phyloP scores from a whole-genome alignment of 2,113 vertebrate genomes.

The Sturnus vulgaris region DNA sequence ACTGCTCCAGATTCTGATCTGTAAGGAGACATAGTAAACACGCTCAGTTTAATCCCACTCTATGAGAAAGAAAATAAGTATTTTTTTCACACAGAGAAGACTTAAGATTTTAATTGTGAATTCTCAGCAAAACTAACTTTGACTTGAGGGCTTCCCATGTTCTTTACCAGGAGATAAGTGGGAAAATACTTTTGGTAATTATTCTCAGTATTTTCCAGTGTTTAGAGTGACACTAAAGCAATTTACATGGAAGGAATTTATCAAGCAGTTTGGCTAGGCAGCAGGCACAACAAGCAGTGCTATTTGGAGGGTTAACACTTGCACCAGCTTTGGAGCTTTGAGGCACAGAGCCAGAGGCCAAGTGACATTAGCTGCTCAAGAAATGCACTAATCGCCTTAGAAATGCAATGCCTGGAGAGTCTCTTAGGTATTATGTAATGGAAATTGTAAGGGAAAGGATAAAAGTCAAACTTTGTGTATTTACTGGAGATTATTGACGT shows the following conservation, averaged over 20 bases:
- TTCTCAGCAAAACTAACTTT: slow-evolving; percentile 10
- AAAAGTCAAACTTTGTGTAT: slow-evolving; percentile 18
- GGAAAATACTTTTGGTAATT: background rate
- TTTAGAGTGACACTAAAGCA: background rate
- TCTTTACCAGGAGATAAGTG: background rate
- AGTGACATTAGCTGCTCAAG: slow-evolving; percentile 7
- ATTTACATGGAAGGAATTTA: background rate
- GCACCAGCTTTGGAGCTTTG: background rate
- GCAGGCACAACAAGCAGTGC: background rate
- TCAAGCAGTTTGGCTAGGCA: background rate
- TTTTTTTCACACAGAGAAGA: slow-evolving; percentile 33
- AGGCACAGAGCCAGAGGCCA: background rate
- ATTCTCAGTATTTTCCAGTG: background rate
- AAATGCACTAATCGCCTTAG: slow-evolving; percentile 30
- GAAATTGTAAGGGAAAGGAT: slow-evolving; percentile 6
- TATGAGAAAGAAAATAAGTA: slow-evolving; percentile 1
- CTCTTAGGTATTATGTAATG: background rate
- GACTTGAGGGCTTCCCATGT: background rate
- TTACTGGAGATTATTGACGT: slow-evolving; percentile 8
- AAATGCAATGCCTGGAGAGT: slow-evolving; percentile 18
- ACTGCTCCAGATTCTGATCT: slow-evolving; percentile 7
- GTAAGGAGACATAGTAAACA: slow-evolving; percentile 7
- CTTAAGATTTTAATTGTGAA: slow-evolving; percentile 27
- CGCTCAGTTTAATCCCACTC: background rate
- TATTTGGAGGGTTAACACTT: background rate